phyloP scores from a whole-genome alignment of 1,140 invertebrate genomes.

The Diorhabda sublineata region DNA sequence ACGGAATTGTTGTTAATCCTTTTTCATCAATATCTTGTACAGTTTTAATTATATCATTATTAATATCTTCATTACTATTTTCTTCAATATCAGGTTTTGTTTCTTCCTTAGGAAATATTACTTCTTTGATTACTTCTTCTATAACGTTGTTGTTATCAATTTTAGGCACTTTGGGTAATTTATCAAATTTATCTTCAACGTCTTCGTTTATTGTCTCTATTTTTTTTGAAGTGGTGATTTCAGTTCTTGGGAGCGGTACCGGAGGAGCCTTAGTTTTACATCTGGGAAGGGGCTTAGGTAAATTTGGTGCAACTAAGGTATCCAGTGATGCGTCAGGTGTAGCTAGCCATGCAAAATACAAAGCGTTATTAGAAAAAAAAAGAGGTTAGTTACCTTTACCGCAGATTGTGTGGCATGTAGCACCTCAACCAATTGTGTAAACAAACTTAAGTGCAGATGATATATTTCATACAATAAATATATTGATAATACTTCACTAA shows the following conservation, averaged over 20 bases:
- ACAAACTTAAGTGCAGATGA: too few relatives aligned
- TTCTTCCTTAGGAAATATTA: neutral
- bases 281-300: slow-evolving; percentile 29
- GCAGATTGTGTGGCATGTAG: neutral
- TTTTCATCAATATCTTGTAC: too few relatives aligned
- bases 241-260: slow-evolving; percentile 15
- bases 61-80: too few relatives aligned
- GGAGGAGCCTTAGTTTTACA: slow-evolving; percentile 22
- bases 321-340: slow-evolving; percentile 24
- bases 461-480: too few relatives aligned
- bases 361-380: slow-evolving; percentile 33
- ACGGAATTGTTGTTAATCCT: too few relatives aligned
- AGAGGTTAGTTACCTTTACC: slow-evolving; percentile 18
- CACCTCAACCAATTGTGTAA: neutral
- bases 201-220: slow-evolving; percentile 9
- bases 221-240: slow-evolving; percentile 10
- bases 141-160: slow-evolving; percentile 10
- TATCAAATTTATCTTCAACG: neutral
- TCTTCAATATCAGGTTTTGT: neutral
- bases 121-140: slow-evolving; percentile 13
- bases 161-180: neutral
- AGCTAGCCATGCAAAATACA: slow-evolving; percentile 44
- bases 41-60: too few relatives aligned
- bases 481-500: too few relatives aligned
- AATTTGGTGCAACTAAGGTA: slow-evolving; percentile 30